phyloP scores from a whole-genome alignment of 2,113 vertebrate species.

The Chionodraco myersi region DNA sequence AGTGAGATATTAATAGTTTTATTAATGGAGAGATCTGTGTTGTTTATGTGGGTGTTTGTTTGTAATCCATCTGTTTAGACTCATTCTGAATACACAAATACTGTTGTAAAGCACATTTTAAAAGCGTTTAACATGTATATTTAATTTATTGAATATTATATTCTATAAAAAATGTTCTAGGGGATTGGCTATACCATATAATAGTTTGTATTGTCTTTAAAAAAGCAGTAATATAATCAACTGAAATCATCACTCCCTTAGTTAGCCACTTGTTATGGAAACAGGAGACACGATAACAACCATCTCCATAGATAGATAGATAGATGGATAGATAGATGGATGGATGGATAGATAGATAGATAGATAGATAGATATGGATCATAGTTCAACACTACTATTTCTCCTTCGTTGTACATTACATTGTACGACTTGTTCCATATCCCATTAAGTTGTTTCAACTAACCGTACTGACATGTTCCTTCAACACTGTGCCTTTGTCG shows the following conservation, averaged over 20 bases:
- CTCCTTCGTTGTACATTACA: not conserved
- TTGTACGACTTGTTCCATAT: not conserved
- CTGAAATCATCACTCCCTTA: not conserved
- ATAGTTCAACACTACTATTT: not conserved
- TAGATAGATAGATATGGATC: too few relatives aligned
- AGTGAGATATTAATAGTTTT: conserved; percentile 36
- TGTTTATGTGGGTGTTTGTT: not conserved
- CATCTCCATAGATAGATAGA: too few relatives aligned
- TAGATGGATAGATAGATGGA: too few relatives aligned
- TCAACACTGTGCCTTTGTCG: not conserved
- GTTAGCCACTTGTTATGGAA: too few relatives aligned
- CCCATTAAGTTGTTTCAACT: not conserved
- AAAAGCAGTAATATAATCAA: not conserved
- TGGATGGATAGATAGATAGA: too few relatives aligned
- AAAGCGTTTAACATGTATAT: too few relatives aligned
- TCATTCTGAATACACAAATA: not conserved
- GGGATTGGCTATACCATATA: not conserved
- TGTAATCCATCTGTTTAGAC: not conserved
- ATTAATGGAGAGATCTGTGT: not conserved
- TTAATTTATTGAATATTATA: too few relatives aligned
- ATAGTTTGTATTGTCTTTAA: not conserved
- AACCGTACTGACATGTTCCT: not conserved
- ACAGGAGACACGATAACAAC: too few relatives aligned
- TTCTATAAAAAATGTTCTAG: not conserved
- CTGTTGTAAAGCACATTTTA: too few relatives aligned